A percentile compares a stretch with the other conserved stretches of the same genome.
Evolutionary conservation across 2,888 invertebrate genomes (phyloP).

Genomic region (Drosophila melanosoma): DNA sequence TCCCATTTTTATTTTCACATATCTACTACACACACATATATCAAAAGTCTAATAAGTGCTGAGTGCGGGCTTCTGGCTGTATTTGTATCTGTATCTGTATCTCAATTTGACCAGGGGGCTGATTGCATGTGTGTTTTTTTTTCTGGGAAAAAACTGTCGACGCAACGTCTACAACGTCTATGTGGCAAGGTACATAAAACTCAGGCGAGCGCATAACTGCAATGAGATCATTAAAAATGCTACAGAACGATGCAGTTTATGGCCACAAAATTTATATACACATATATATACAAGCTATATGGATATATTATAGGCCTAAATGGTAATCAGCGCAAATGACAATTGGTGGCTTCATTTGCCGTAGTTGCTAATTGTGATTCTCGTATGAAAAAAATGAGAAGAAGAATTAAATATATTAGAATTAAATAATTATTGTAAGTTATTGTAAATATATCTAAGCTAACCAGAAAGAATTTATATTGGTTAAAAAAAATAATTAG

Average conservation of each 20-base stretch:
- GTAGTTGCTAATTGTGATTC: background rate
- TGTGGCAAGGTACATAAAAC: slow-evolving; percentile 63
- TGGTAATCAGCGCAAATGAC: slow-evolving; percentile 16
- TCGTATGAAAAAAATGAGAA: background rate
- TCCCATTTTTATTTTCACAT: slow-evolving; percentile 13
- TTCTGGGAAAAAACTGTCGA: slow-evolving; percentile 83
- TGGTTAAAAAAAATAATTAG: background rate
- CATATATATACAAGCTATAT: background rate
- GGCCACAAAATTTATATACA: slow-evolving; percentile 52
- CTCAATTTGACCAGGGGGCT: slow-evolving; percentile 43
- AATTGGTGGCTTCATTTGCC: slow-evolving; percentile 7
- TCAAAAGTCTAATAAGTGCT: slow-evolving; percentile 73
- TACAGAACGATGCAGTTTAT: slow-evolving; percentile 67
- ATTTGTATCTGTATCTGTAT: slow-evolving; percentile 26
- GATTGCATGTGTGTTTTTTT: slow-evolving; percentile 53
- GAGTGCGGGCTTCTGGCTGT: slow-evolving; percentile 39
- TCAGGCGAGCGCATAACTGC: slow-evolving; percentile 70
- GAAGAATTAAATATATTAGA: background rate
- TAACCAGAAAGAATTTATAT: background rate
- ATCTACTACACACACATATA: slow-evolving; percentile 37
- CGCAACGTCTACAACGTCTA: slow-evolving; percentile 77
- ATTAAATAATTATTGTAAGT: no score
- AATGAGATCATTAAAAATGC: slow-evolving; percentile 70
- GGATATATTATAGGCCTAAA: slow-evolving; percentile 7
- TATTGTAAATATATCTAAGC: background rate